Percentiles rank a stretch among this genome's conserved stretches.
phyloP scores from a whole-genome alignment of 2,113 vertebrate species.

The Notarius lentiginosus region DNA sequence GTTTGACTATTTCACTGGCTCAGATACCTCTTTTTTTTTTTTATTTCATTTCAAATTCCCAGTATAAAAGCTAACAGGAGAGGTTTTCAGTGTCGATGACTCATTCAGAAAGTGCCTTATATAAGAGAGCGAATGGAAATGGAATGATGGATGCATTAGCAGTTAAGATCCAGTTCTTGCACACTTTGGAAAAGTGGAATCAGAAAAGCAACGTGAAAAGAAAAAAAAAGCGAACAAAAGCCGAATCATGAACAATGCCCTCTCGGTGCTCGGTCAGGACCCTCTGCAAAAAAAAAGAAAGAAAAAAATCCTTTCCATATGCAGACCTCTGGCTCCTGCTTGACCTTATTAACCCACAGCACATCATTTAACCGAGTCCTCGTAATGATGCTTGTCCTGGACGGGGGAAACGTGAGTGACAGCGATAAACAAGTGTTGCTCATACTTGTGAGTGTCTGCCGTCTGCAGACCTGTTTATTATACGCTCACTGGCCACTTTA shows the following conservation, averaged over 20 bases:
- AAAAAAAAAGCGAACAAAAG: background rate
- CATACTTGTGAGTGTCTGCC: constrained; percentile 34
- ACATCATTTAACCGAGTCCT: constrained; percentile 58
- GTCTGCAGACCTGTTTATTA: background rate
- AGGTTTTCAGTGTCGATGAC: background rate
- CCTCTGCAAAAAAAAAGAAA: constrained; percentile 52
- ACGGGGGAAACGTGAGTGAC: constrained; percentile 51
- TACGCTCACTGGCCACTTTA: too few relatives aligned
- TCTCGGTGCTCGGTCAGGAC: constrained; percentile 47
- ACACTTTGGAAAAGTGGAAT: background rate
- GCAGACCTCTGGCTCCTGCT: constrained; percentile 69
- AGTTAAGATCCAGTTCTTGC: background rate
- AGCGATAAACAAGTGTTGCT: constrained; percentile 61
- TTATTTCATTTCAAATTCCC: constrained; percentile 3
- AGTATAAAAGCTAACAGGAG: background rate
- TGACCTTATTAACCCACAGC: constrained; percentile 79
- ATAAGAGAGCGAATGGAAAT: background rate
- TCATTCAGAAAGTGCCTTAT: background rate
- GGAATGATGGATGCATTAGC: background rate
- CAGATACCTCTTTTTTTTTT: background rate
- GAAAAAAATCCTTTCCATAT: constrained; percentile 74
- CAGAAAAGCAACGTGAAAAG: background rate
- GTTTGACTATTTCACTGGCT: constrained; percentile 7
- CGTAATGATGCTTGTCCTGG: constrained; percentile 56
- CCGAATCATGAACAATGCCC: constrained; percentile 57